These are phyloP conservation scores for Tragelaphus scriptus DNA, from an alignment of 2,113 vertebrate species.

Conservation along the genomic window DNA sequence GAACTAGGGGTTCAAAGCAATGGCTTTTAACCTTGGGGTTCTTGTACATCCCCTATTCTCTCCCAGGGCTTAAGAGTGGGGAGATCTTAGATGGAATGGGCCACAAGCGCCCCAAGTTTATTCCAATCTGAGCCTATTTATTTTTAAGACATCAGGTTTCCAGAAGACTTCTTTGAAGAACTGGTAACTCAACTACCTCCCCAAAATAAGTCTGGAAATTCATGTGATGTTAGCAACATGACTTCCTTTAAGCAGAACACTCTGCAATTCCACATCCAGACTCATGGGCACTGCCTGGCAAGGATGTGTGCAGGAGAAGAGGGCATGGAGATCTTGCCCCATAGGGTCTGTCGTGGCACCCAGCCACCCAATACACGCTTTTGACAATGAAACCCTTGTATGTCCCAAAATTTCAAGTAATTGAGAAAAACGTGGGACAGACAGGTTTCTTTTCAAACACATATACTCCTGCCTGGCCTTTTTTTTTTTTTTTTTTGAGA, in stretches of 20 bases:
- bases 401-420: background rate
- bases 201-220: background rate
- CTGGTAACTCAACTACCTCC: no score
- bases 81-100: accelerated
- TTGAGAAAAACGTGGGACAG: no score
- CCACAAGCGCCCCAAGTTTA: no score
- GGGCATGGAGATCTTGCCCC: no score
- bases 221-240: accelerated
- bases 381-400: background rate
- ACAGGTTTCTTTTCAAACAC: background rate
- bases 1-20: background rate
- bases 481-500: background rate
- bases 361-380: accelerated
- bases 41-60: background rate
- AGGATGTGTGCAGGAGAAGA: background rate
- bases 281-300: accelerated
- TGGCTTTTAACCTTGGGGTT: background rate
- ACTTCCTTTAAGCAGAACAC: background rate
- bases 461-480: background rate
- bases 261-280: background rate
- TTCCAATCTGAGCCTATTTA: background rate
- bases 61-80: accelerated
- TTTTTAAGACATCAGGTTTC: background rate
- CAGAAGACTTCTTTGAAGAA: background rate
- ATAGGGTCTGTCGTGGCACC: accelerated